Percentiles rank a stretch among this genome's conserved stretches.
Conservation (phyloP, 1,140 invertebrate genomes). For the Drosophila micromelanica region DNA sequence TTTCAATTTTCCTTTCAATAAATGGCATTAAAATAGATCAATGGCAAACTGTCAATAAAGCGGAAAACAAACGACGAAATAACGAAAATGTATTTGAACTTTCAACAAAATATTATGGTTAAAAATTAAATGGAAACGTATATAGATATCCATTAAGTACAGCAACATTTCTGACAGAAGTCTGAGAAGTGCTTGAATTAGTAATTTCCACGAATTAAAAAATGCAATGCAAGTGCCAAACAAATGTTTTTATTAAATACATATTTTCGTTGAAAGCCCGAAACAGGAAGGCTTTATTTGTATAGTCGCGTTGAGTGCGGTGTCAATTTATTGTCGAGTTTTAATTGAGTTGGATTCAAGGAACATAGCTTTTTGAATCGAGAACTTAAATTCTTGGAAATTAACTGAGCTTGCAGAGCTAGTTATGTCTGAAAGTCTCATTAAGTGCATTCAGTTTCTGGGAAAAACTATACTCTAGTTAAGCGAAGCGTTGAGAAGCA, state of each 20-base stretch:
- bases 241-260: not conserved
- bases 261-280: not conserved
- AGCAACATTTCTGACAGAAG: not conserved
- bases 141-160: too few species aligned
- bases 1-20: conserved; percentile 80
- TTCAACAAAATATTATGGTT: conserved; percentile 5
- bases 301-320: too few species aligned
- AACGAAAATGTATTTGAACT: conserved; percentile 15
- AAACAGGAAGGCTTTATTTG: too few species aligned
- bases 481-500: too few species aligned
- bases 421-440: too few species aligned
- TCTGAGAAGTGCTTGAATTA: not conserved
- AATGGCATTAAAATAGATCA: conserved; percentile 79
- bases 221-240: not conserved
- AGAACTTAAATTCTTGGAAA: too few species aligned
- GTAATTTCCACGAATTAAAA: not conserved
- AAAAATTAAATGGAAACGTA: not conserved
- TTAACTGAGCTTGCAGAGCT: too few species aligned
- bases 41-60: conserved; percentile 54
- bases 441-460: too few species aligned
- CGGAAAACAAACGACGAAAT: conserved; percentile 3
- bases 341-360: too few species aligned
- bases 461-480: too few species aligned
- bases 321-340: too few species aligned
- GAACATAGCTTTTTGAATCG: too few species aligned